Base-by-base conservation (phyloP, 2,113 vertebrate genomes). In the Eidolon helvum region DNA sequence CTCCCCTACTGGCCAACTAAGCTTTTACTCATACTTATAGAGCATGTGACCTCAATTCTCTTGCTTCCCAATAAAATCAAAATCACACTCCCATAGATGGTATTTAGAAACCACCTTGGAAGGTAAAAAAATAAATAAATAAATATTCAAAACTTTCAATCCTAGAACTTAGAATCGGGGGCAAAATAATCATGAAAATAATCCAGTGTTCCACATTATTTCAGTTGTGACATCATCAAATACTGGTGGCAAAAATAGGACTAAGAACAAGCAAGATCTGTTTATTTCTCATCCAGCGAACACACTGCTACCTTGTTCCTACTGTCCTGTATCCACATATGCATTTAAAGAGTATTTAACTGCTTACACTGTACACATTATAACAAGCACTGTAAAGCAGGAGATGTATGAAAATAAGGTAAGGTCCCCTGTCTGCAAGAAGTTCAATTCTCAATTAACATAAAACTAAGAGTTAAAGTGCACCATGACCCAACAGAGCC, bases 401-500 rank as follows among this genome's bases (percentile, higher is more conserved):
- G 1, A 35, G 33, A 10, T 30, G 2, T 35, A 30, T n/a, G 33
- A 69, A 53, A 26, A 38, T 43, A 45, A 74, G 21, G 40, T 24
- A 72, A 68, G n/a, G 24, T 33, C 4, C 4, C 65, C 30, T 53
- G 8, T 53, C 14, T n/a, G 10, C 43, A 69, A 71, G 38, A 75
- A 83, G 2, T 57, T 7, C 48, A 33, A 12, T 33, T 14, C n/a
- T 78, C 82, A 79, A 22, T 5, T 77, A 38, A 28, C 43, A 71
- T 11, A 16, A 91, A 78, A 88, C n/a, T 79, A 84, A 14, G 1
- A 72, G 28, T 71, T 65, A 26, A 0, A 16, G 11, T 33, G 30
- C 0, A 4, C 4, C 3, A 14, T 26, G n/a, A 14, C 48, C 0
- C 4, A 80, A 43, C 1, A 63, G 33, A 84, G 8, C 0, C 45